These are phyloP conservation scores for Acanthurus tractus DNA, from an alignment of 2,797 vertebrate species.

Conservation along the genomic window DNA sequence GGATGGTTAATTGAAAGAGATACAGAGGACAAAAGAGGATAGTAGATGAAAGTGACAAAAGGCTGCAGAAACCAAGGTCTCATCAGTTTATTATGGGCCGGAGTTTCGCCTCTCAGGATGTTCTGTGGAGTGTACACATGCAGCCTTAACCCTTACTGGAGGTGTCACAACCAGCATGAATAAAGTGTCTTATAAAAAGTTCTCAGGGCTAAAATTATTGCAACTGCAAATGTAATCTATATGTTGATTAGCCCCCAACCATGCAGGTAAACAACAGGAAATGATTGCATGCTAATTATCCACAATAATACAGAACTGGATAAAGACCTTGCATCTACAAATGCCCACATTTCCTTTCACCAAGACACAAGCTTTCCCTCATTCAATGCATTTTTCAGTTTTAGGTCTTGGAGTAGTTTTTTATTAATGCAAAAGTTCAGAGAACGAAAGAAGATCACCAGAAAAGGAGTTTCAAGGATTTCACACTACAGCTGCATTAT, in stretches of 20 bases:
- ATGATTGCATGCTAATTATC: neutral
- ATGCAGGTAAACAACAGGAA: neutral
- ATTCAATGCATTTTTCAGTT: neutral
- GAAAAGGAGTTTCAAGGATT: constrained; percentile 46
- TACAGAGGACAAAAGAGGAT: neutral
- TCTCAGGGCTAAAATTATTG: neutral
- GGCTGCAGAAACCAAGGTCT: neutral
- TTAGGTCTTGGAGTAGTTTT: constrained; percentile 1
- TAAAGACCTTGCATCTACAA: neutral
- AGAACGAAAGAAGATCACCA: constrained; percentile 38
- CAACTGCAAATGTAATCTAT: neutral
- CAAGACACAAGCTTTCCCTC: neutral
- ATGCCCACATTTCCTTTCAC: neutral
- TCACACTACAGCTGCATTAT: constrained; percentile 51
- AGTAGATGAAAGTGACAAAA: neutral
- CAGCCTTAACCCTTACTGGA: neutral
- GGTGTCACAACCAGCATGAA: neutral
- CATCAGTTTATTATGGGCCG: too few species aligned
- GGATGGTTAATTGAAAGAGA: constrained; percentile 12
- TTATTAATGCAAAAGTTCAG: constrained; percentile 27
- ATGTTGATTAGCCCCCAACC: neutral
- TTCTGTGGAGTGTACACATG: neutral
- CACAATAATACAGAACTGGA: neutral
- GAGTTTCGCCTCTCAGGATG: constrained; percentile 6
- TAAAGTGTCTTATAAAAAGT: neutral